Evolutionary conservation across 2,888 invertebrate genomes (phyloP), one percentile per base, ranked within the genome.

Genomic region (Acanthococcus lagerstroemiae): DNA sequence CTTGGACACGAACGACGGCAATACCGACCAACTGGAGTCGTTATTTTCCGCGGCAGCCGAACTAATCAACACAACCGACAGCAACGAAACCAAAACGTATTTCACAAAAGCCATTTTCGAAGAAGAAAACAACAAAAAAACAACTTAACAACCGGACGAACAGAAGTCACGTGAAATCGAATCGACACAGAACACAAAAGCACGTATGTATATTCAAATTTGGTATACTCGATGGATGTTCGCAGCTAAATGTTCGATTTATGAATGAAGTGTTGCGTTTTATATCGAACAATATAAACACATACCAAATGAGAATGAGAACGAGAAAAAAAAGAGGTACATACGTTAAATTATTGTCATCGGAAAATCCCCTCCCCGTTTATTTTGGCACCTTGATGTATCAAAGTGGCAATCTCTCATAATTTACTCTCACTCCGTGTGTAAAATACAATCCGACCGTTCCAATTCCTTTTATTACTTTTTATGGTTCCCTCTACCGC

Each of bases 401-500:
- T 27, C 55, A 55, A 55, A 25, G 55, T 27, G 55, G 57, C 44
- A 57, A 24, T 57, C 22, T 37, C 57, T 37, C 22, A 22, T 30
- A 19, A 37, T 57, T 57, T 57, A 57, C 57, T 57, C 57, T 57
- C 57, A 57, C 57, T 57, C 57, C 37, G 48, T 9, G 48, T n/a
- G 17, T 22, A 52, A 22, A 52, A 52, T 30, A 57, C 15, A 57
- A 37, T 57, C 57, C 37, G n/a, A 37, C 44, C 44, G 44, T 57
- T 22, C 57, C 21, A 21, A 57, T 57, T 57, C 57, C 27, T 17
- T 57, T 30, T 37, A 12, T 57, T 57, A 37, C 44, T 57, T 37
- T 21, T 30, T 17, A 26, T 30, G 5, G 15, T 26, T 55, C 21
- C 27, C 9, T 26, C 26, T 17, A 22, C 54, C 17, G 48, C 17